Conservation (phyloP, 2,888 invertebrate species). For the Gryllus longicercus region DNA sequence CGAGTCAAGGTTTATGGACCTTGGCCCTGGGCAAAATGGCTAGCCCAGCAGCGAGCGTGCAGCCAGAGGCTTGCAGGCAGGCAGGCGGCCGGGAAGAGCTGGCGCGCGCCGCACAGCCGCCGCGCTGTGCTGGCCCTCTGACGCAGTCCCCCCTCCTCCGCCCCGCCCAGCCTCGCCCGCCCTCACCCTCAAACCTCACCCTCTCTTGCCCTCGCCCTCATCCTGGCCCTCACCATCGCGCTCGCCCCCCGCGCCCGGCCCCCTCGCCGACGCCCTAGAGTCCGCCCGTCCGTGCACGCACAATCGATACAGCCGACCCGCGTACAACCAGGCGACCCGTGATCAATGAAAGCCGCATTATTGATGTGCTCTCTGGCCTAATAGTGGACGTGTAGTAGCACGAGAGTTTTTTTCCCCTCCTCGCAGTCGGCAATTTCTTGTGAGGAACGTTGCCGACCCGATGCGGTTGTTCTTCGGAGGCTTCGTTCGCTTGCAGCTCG, state of each 20-base stretch:
- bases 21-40: too few species aligned
- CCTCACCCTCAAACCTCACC: background rate
- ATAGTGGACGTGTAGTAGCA: too few species aligned
- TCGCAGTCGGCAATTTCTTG: too few species aligned
- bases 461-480: too few species aligned
- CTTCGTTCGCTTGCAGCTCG: too few species aligned
- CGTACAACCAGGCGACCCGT: background rate
- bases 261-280: too few species aligned
- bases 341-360: background rate
- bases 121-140: background rate
- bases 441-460: too few species aligned
- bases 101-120: background rate
- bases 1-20: too few species aligned
- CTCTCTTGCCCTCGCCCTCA: background rate
- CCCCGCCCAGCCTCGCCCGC: background rate
- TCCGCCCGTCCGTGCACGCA: background rate
- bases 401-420: too few species aligned
- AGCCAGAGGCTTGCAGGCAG: background rate
- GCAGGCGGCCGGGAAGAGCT: background rate
- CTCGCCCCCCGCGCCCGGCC: background rate
- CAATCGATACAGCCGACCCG: background rate
- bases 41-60: background rate
- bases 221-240: background rate
- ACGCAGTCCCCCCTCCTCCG: background rate
- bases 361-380: too few species aligned